These are phyloP conservation scores for Euproctis similis DNA, from an alignment of 2,888 invertebrate genomes.

Conservation along the genomic window DNA sequence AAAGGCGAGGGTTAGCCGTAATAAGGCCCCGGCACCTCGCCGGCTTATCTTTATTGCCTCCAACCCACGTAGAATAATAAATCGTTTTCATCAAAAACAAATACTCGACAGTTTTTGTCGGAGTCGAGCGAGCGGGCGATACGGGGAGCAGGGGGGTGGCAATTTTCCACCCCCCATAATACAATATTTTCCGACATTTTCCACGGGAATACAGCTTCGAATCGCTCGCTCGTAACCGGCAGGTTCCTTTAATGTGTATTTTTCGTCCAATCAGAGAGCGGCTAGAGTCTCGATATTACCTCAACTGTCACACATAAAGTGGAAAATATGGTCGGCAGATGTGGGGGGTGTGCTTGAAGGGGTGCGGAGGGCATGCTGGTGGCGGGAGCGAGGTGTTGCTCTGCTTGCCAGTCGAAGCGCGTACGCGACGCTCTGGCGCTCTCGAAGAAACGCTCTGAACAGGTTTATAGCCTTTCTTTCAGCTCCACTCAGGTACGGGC, in stretches of 20 bases:
- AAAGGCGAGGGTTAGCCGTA: conserved; percentile 77
- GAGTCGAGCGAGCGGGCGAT: conserved; percentile 71
- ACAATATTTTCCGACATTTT: conserved; percentile 77
- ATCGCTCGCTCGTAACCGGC: conserved; percentile 73
- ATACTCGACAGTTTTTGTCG: conserved; percentile 77
- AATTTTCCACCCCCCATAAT: conserved; percentile 76
- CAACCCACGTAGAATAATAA: conserved; percentile 77
- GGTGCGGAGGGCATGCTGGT: conserved; percentile 15
- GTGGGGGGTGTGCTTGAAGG: conserved; percentile 49
- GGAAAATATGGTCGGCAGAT: conserved; percentile 77
- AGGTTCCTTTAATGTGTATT: conserved; percentile 77
- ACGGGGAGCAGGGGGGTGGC: too few species aligned
- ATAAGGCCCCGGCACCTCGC: conserved; percentile 76
- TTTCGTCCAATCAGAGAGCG: conserved; percentile 77
- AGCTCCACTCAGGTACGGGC: conserved; percentile 74
- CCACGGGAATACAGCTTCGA: conserved; percentile 76
- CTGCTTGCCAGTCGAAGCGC: conserved; percentile 64
- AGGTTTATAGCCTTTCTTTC: conserved; percentile 78
- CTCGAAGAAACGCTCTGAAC: conserved; percentile 70
- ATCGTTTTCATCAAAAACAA: conserved; percentile 77
- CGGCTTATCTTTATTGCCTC: conserved; percentile 77
- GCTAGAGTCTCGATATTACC: conserved; percentile 77
- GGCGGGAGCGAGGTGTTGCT: conserved; percentile 29
- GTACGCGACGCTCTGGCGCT: conserved; percentile 72
- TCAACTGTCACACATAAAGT: conserved; percentile 78